phyloP scores from a whole-genome alignment of 2,888 invertebrate species.

The Alitta virens region DNA sequence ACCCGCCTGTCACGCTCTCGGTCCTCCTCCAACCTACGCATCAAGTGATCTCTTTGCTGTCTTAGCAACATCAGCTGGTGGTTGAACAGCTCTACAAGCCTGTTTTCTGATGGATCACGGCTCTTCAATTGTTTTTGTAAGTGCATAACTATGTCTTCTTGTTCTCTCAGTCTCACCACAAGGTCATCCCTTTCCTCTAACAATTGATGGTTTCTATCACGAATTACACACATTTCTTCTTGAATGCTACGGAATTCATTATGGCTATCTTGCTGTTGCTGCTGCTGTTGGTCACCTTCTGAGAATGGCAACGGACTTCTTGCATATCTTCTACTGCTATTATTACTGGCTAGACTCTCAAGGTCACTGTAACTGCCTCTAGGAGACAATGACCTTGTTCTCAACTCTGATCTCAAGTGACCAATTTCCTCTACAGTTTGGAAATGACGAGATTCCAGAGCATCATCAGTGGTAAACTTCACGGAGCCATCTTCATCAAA shows the following conservation, averaged over 20 bases:
- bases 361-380: too few relatives aligned
- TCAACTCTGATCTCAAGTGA: not conserved
- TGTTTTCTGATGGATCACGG: conserved; percentile 14
- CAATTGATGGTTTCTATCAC: conserved; percentile 38
- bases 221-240: conserved; percentile 23
- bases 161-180: conserved; percentile 37
- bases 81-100: conserved; percentile 30
- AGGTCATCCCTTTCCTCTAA: conserved; percentile 39
- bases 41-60: conserved; percentile 40
- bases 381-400: not conserved
- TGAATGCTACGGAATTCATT: not conserved
- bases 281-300: not conserved
- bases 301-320: not conserved
- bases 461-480: not conserved
- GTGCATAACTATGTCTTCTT: conserved; percentile 39
- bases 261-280: not conserved
- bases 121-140: conserved; percentile 33
- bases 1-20: conserved; percentile 32
- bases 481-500: not conserved
- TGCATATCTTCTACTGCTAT: not conserved
- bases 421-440: not conserved
- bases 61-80: conserved; percentile 41
- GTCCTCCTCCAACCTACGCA: conserved; percentile 34
- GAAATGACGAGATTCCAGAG: not conserved
- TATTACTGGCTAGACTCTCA: not conserved